Conservation (phyloP, 2,888 invertebrate species). For the Saturnia pavonia region DNA sequence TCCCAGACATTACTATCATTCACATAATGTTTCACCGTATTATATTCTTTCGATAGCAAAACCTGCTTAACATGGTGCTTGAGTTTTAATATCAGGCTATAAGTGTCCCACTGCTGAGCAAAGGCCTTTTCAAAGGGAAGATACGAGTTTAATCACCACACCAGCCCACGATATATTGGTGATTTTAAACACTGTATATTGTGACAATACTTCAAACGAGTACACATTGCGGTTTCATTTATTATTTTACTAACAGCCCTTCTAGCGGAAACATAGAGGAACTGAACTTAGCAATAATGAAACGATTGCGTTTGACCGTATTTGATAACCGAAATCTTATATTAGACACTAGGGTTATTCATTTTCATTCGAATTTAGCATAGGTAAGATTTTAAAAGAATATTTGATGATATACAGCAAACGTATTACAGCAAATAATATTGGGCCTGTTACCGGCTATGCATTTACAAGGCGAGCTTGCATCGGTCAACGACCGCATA, state of each 20-base stretch:
- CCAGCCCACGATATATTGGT: no score
- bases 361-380: background rate
- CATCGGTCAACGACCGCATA: conserved; percentile 49
- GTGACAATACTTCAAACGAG: no score
- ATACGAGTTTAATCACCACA: no score
- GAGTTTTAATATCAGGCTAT: no score
- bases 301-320: background rate
- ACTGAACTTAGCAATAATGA: background rate
- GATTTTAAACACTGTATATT: background rate
- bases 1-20: no score
- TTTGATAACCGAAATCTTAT: no score
- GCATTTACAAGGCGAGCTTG: conserved; percentile 9
- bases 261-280: background rate
- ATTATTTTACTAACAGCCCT: background rate
- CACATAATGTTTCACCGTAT: no score
- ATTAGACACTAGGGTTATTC: background rate
- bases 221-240: no score
- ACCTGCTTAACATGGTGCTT: no score
- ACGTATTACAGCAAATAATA: background rate
- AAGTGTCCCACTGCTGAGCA: no score
- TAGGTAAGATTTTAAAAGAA: background rate
- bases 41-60: no score
- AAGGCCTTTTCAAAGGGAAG: no score
- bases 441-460: background rate
- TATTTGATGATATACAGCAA: background rate